These are phyloP conservation scores for Alloscopus bannaensis DNA, from an alignment of 2,888 invertebrate species.

Conservation along the genomic window DNA sequence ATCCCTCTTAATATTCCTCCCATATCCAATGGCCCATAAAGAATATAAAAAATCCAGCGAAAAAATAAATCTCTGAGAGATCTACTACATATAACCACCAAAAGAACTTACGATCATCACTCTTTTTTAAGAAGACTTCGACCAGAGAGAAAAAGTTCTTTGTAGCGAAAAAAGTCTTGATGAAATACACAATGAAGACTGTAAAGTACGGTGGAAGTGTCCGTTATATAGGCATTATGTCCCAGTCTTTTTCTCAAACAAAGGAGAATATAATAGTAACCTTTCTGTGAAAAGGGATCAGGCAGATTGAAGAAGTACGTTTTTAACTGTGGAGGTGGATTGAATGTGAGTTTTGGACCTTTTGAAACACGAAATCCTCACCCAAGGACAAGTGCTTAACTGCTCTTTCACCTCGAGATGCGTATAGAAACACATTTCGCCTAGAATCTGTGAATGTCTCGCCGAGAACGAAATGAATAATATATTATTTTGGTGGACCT, in stretches of 20 bases:
- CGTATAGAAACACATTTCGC: too few relatives aligned
- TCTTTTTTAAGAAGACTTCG: neutral
- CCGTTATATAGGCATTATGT: too few relatives aligned
- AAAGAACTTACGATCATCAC: neutral
- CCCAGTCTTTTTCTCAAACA: too few relatives aligned
- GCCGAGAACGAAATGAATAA: neutral
- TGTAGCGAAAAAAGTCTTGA: neutral
- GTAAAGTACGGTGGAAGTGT: too few relatives aligned
- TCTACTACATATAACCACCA: slow-evolving; percentile 2
- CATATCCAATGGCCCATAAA: slow-evolving; percentile 50
- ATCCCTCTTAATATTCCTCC: slow-evolving; percentile 47
- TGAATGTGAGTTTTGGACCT: slow-evolving; percentile 15
- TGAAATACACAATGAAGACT: too few relatives aligned
- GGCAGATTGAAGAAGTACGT: too few relatives aligned
- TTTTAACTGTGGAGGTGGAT: neutral
- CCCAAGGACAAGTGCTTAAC: slow-evolving; percentile 35
- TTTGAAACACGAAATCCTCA: slow-evolving; percentile 5
- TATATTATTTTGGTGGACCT: neutral
- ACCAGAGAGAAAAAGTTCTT: neutral
- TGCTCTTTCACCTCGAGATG: slow-evolving; percentile 26
- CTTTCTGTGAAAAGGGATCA: too few relatives aligned
- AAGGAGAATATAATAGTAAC: too few relatives aligned
- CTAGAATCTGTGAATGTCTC: neutral
- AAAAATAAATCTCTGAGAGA: slow-evolving; percentile 42
- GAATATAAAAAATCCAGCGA: slow-evolving; percentile 47